Base-by-base conservation (phyloP, 1,140 invertebrate genomes). In the Ceratoteleas bidentatus region DNA sequence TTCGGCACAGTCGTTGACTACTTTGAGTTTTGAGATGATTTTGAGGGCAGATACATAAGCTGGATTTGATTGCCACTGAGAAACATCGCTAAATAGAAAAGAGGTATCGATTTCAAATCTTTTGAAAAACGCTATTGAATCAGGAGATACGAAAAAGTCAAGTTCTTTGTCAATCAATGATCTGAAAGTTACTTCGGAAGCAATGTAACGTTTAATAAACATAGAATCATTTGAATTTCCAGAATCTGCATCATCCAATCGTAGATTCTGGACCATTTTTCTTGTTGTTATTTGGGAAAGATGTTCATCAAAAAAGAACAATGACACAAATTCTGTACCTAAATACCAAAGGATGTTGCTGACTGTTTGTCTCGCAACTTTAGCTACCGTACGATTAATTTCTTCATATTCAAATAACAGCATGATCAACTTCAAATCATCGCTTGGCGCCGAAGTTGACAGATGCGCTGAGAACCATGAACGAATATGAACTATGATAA, bases 401-500 rank as follows among this genome's bases (percentile, higher is more conserved):
- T 38, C 10, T 54, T 52, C 16, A 38, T 81, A 85, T 43, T 73
- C 45, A 33, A 66, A 24, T 7, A 86, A 54, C 10, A 73, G 8
- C 61, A 83, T 78, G 0, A 84, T 32, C 40, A 85, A 84, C 9
- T 68, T 62, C 50, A 84, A 73, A 43, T 86, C 78, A 34, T 79
- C 52, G 66, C 24, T 61, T 8, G 60, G 68, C 5, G 79, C 84
- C 24, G 56, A 10, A 32, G 40, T 6, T 15, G 78, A 58, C 33
- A 60, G 34, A 34, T 77, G 43, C 34, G 75, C 66, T 52, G 62
- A 47, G 56, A 85, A 85, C 83, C 83, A 87, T 9, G 79, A 47
- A 77, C 73, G 52, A 40, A 84, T 49, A 65, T 87, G 84, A 3
- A 86, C 50, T 66, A 65, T 33, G 16, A 84, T 60, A 62, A 87